Evolutionary conservation across 2,888 invertebrate species (phyloP), one percentile per base, ranked within the genome.

Genomic region (Synanthedon vespiformis): DNA sequence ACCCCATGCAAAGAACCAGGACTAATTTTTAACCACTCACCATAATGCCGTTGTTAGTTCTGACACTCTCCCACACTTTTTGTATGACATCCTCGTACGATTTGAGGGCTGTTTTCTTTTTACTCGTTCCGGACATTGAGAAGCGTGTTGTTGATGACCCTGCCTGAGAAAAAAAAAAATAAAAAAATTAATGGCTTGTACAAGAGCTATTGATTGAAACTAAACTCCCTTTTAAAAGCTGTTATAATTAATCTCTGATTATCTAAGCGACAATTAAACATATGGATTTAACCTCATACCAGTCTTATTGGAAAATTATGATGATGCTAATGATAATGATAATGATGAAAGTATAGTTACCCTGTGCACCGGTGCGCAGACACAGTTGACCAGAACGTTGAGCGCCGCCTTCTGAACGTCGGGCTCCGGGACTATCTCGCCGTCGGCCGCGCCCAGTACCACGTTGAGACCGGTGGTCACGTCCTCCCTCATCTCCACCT

Each of bases 1-100:
- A 27, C 27, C 27, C 27, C 6, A 4, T 1, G 27, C 2, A 27
- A 27, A 27, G 27, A 27, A 27, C 27, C 27, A 8, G 8, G 27
- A 8, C 27, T 8, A 27, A 2, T 34, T 34, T 34, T 34, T 34
- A 34, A 34, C 34, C n/a, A 58, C 74, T 70, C 61, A 94, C 96
- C 94, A 99, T 98, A 53, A 99, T 98, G 2, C 98, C 99, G 75
- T 98, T 98, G 74, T 97, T 97, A 0, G 94, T 92, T 56, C 98
- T 88, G 0, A 98, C 94, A 61, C 95, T 94, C 75, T 97, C 96
- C 98, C 99, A 99, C 50, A 99, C 93, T 70, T 94, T 95, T 72
- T 94, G 93, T 57, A 98, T 92, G 3, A 97, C 89, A 59, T 97
- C 97, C 70, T 97, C 97, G 51, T 93, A 91, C 57, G 89, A 91